Base-by-base conservation (phyloP, 2,888 invertebrate genomes). In the Pelosia muscerda region DNA sequence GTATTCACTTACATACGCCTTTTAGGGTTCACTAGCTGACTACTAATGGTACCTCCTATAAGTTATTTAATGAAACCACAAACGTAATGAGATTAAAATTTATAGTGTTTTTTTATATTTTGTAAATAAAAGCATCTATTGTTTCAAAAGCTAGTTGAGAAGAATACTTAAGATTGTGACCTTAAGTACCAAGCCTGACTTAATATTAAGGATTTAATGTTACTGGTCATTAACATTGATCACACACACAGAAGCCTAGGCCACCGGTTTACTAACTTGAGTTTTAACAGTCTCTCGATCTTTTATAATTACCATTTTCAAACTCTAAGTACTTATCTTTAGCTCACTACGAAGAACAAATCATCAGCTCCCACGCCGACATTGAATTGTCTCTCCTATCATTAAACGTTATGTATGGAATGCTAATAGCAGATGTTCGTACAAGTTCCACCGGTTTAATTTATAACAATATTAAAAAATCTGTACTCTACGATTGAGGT, bases 1-100 rank as follows among this genome's bases (percentile, higher is more conserved):
- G 77, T 83, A 86, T 84, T 81, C 84, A 82, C 84, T 84, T 86
- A 84, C 83, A 85, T 78, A 83, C 76, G 77, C 76, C 84, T 70
- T 86, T 87, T 85, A 81, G 85, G 86, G 86, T 82, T 84, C 86
- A 81, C 72, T 70, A 26, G 15, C 2, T 22, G 56, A 54, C 31
- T 65, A 9, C 23, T 26, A 55, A 61, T 42, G 26, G 15, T 15
- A 23, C 42, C 23, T 38, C 15, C 23, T 61, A 26, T 10, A 34
- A 63, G n/a, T 38, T 34, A 55, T 54, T 55, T 38, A 63, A 53
- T 31, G 19, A 28, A 49, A 53, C 42, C 4, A 10, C n/a, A 26
- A 26, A 61, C 19, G 25, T 13, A 13, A 5, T 22, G 28, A 25
- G 26, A 25, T 13, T 55, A 2, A 25, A 23, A 25, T 23, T 22